phyloP scores from a whole-genome alignment of 2,888 invertebrate species.

The Drosophila diplacantha region DNA sequence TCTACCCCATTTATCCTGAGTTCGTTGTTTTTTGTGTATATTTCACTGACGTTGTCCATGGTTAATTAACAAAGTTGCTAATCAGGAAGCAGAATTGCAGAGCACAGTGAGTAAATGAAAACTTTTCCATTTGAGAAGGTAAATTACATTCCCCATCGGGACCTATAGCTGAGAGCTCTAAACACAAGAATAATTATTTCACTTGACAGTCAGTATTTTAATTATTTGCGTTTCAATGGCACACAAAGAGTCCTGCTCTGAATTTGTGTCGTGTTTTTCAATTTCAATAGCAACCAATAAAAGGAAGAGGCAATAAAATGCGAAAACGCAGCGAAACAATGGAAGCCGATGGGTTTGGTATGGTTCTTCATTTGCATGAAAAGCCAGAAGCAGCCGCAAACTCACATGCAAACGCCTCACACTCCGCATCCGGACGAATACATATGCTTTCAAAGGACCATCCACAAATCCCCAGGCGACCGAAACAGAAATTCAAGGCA shows the following conservation, averaged over 20 bases:
- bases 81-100: neutral
- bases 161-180: neutral
- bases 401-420: constrained; percentile 12
- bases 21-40: constrained; percentile 1
- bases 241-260: constrained; percentile 7
- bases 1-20: neutral
- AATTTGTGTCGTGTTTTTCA: constrained; percentile 18
- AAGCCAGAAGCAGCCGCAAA: constrained; percentile 18
- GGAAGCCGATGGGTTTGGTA: constrained; percentile 38
- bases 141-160: constrained; percentile 6
- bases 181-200: constrained; percentile 7
- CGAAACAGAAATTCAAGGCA: constrained; percentile 2
- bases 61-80: constrained; percentile 32
- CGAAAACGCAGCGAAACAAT: constrained; percentile 42
- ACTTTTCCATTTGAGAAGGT: constrained; percentile 24
- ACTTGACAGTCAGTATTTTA: constrained; percentile 20
- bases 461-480: constrained; percentile 43
- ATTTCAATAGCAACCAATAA: constrained; percentile 19
- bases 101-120: constrained; percentile 13
- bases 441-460: constrained; percentile 20
- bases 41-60: constrained; percentile 3
- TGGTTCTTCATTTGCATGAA: constrained; percentile 52
- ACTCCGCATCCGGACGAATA: constrained; percentile 11
- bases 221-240: constrained; percentile 36
- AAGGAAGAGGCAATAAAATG: constrained; percentile 34